A percentile compares a stretch with the other conserved stretches of the same genome.
phyloP scores from a whole-genome alignment of 2,113 vertebrate genomes.

The Hymenochirus boettgeri region DNA sequence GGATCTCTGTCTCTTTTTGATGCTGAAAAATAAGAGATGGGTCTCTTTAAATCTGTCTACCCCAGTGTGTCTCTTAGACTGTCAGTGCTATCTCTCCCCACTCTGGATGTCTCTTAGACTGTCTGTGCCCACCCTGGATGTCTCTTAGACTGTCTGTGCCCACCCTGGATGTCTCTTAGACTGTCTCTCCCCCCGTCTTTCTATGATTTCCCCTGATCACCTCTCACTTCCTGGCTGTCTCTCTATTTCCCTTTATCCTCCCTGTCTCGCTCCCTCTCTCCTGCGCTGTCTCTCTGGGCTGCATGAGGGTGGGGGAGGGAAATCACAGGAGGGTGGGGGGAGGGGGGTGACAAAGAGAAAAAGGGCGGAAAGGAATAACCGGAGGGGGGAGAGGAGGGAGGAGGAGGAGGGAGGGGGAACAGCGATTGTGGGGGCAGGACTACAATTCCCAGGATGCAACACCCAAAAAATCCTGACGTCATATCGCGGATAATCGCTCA shows the following conservation, averaged over 20 bases:
- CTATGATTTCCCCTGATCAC: constrained; percentile 9
- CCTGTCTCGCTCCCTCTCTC: background rate
- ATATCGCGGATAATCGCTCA: too few species aligned
- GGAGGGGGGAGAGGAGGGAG: background rate
- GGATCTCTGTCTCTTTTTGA: constrained; percentile 2
- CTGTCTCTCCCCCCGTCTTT: constrained; percentile 16
- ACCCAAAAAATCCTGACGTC: too few species aligned
- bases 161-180: background rate
- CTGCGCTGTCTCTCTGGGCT: constrained; percentile 21
- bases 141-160: background rate
- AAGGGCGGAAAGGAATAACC: background rate
- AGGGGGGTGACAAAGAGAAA: background rate
- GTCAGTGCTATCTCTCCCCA: too few species aligned
- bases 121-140: background rate
- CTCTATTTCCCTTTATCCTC: background rate
- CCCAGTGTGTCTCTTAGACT: background rate
- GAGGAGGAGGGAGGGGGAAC: background rate
- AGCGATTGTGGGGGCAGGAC: too few species aligned
- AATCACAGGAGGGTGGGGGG: background rate
- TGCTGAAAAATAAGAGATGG: too few species aligned
- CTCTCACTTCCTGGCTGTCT: background rate
- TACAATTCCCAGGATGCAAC: too few species aligned
- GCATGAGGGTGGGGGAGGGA: constrained; percentile 22
- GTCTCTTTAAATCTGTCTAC: background rate
- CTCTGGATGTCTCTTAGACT: background rate